Evolutionary conservation across 2,797 vertebrate species (phyloP).

Genomic region (Peromyscus nudipes): DNA sequence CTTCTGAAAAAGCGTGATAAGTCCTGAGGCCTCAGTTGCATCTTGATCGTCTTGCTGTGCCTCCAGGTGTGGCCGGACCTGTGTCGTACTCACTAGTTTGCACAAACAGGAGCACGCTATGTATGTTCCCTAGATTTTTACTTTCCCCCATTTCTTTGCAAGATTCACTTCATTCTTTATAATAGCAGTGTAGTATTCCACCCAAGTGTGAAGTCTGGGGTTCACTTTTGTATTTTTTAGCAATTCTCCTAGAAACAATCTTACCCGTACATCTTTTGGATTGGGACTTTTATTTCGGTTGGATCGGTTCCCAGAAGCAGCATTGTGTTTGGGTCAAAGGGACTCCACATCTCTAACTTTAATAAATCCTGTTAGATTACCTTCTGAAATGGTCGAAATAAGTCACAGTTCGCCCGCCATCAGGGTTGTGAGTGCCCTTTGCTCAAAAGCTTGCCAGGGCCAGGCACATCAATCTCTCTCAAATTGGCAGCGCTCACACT

Average conservation of each 20-base stretch:
- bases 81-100: neutral
- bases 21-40: neutral
- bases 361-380: conserved; percentile 74
- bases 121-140: neutral
- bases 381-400: conserved; percentile 68
- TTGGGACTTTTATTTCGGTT: conserved; percentile 65
- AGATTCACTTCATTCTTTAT: conserved; percentile 35
- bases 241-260: conserved; percentile 23
- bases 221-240: conserved; percentile 26
- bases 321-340: conserved; percentile 65
- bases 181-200: conserved; percentile 64
- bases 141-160: neutral
- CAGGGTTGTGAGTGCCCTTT: neutral
- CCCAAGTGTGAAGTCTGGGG: neutral
- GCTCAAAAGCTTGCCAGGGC: neutral
- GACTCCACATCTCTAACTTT: conserved; percentile 63
- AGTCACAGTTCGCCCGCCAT: conserved; percentile 48
- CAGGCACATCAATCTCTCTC: conserved; percentile 43
- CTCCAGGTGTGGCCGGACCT: neutral
- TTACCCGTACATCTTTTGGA: conserved; percentile 58
- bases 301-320: conserved; percentile 76
- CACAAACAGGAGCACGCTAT: neutral
- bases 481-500: conserved; percentile 46
- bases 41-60: too few species aligned
- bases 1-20: neutral